Base-by-base conservation (phyloP, 2,797 vertebrate genomes). In the Chiroxiphia lanceolata region DNA sequence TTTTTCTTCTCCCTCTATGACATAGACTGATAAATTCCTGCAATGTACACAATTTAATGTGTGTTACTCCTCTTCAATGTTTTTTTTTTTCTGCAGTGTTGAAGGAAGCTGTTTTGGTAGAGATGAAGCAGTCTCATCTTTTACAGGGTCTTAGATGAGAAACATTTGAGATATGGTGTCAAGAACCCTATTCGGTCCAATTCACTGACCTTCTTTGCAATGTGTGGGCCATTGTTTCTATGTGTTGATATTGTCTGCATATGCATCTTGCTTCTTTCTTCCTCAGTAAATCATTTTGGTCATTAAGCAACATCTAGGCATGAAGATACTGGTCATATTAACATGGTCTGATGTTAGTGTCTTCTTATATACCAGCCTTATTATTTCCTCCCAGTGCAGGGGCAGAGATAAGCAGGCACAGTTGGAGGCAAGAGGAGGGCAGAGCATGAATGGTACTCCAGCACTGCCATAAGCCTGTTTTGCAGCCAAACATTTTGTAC, bases 1-100 rank as follows among this genome's bases (percentile, higher is more conserved):
- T 67, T 89, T 60, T 57, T 47, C 38, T 82, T 79, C 36, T 87
- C 10, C 16, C 22, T 63, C 34, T 15, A 13, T 87, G 44, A 31
- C 61, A 45, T 4, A 53, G 67, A 78, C 36, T 33, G 85, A 56
- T 95, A 90, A 72, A 94, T 84, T 65, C 54, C 48, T 89, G 34
- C 47, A 67, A 10, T 51, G 5, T 42, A 72, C 20, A 50, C 25
- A 51, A 64, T 92, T 71, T 90, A 61, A 79, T 92, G 79, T 90
- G 19, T 56, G 14, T 81, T 86, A 47, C 47, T 92, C 16, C 85
- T 82, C 87, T 80, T 79, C 76, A 64, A 48, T 75, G 8, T 14
- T 21, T 33, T 38, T 33, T 33, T 27, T 29, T 38, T n/a, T 20
- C 61, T 44, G 20, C 31, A 45, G 7, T 79, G 54, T 83, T 89